Percentiles rank a stretch among this genome's conserved stretches.
These are phyloP conservation scores for Candidula unifasciata DNA, from an alignment of 2,888 invertebrate species.

Conservation along the genomic window DNA sequence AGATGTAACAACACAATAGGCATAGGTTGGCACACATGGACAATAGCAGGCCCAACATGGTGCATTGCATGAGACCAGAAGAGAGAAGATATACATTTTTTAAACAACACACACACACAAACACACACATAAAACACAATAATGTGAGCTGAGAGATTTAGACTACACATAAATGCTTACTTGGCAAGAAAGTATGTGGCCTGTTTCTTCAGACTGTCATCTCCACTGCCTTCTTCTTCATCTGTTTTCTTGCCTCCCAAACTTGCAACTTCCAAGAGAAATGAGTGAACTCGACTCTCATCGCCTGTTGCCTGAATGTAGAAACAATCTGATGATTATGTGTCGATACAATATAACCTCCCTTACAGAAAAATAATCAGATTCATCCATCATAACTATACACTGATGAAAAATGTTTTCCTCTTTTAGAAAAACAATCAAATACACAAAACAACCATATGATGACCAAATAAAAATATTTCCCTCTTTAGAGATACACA, in stretches of 20 bases:
- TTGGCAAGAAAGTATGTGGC: constrained; percentile 39
- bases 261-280: constrained; percentile 39
- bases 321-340: not conserved
- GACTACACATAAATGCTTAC: constrained; percentile 18
- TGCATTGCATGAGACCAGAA: not conserved
- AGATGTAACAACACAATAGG: too few species aligned
- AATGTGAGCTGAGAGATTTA: not conserved
- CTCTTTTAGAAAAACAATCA: not conserved
- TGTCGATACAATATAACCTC: not conserved
- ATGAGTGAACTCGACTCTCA: constrained; percentile 24
- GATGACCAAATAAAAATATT: not conserved
- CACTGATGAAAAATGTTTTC: too few species aligned
- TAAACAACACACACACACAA: not conserved
- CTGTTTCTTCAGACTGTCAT: constrained; percentile 11
- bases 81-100: too few species aligned
- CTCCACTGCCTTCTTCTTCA: constrained; percentile 4
- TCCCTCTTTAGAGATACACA: too few species aligned
- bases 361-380: not conserved
- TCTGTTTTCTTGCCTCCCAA: constrained; percentile 7
- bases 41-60: not conserved
- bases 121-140: not conserved
- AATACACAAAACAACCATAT: not conserved
- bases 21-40: too few species aligned
- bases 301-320: constrained; percentile 43
- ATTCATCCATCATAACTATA: too few species aligned